Evolutionary conservation across 2,797 vertebrate genomes (phyloP).

Genomic region (Rhincodon typus): DNA sequence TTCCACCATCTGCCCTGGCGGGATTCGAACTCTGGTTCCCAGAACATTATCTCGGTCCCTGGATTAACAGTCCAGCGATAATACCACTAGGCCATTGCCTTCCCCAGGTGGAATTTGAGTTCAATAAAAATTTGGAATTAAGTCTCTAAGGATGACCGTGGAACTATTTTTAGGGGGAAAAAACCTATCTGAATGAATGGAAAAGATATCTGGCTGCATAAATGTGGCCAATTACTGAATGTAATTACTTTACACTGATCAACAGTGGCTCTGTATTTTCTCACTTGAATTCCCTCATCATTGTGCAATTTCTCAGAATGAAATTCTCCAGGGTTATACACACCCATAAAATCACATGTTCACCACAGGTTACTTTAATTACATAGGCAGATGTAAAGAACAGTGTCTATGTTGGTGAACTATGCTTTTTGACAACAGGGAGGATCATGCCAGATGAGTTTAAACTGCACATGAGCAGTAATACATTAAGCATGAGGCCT

Average conservation of each 20-base stretch:
- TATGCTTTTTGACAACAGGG: neutral
- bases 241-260: too few species aligned
- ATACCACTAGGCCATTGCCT: too few species aligned
- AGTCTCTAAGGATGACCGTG: too few species aligned
- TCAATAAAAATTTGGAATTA: too few species aligned
- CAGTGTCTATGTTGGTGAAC: neutral
- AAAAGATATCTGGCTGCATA: too few species aligned
- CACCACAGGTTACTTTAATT: neutral
- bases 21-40: too few species aligned
- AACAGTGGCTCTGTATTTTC: neutral
- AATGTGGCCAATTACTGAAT: neutral
- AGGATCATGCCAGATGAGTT: neutral
- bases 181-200: too few species aligned
- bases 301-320: neutral
- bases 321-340: neutral
- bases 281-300: neutral
- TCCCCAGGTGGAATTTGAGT: too few species aligned
- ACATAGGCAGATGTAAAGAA: neutral
- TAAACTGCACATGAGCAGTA: neutral
- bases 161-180: too few species aligned
- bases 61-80: too few species aligned
- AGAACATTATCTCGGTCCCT: too few species aligned
- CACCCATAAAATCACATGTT: neutral
- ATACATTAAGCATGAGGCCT: neutral
- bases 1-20: too few species aligned